Evolutionary conservation across 2,888 invertebrate genomes (phyloP).

Genomic region (Nephrotoma guestfalica): DNA sequence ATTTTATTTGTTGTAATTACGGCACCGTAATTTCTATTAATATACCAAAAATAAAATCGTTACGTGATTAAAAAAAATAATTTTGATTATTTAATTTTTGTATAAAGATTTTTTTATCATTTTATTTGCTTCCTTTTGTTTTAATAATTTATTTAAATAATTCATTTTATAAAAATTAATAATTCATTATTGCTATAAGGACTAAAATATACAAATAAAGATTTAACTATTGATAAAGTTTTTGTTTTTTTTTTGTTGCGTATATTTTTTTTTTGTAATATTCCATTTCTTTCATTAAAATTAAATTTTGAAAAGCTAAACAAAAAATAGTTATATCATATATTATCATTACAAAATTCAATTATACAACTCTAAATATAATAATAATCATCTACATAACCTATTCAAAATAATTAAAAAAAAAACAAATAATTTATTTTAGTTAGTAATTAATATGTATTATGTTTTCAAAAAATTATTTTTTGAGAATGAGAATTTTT

Average conservation of each 20-base stretch:
- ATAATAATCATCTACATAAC: not conserved
- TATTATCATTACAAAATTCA: not conserved
- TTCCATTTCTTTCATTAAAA: not conserved
- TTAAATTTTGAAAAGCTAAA: not conserved
- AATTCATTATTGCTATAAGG: not conserved
- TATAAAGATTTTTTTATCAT: not conserved
- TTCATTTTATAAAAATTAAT: not conserved
- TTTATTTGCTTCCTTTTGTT: not conserved
- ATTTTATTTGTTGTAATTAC: not conserved
- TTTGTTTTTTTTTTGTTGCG: not conserved
- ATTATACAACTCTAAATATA: not conserved
- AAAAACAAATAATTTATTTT: not conserved
- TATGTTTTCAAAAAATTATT: not conserved
- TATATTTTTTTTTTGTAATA: not conserved
- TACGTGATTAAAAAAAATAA: not conserved
- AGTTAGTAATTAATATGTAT: not conserved
- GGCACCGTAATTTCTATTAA: not conserved
- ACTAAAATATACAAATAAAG: not conserved
- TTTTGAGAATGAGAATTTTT: not conserved
- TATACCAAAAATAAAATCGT: not conserved
- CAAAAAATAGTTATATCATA: not conserved
- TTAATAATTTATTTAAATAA: not conserved
- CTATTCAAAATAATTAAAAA: not conserved
- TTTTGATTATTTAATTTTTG: not conserved
- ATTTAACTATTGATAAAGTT: not conserved